A percentile compares a stretch with the other conserved stretches of the same genome.
Conservation (phyloP, 2,888 invertebrate genomes). For the Phyllotreta striolata region DNA sequence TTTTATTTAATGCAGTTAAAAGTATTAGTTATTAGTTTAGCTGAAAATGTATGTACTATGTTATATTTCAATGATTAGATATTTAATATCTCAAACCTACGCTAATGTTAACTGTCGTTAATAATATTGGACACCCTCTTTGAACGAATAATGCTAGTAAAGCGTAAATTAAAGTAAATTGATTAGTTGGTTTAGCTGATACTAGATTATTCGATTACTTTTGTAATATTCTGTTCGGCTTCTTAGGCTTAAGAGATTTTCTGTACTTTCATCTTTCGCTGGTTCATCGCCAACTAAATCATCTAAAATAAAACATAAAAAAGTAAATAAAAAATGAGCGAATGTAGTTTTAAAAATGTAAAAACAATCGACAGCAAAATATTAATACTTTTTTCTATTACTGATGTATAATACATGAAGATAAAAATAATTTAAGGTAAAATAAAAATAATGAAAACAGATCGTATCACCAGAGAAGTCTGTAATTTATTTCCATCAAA, state of each 20-base stretch:
- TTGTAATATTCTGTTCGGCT: not conserved
- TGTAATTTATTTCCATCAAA: constrained; percentile 11
- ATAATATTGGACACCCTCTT: too few relatives aligned
- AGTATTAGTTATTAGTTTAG: too few relatives aligned
- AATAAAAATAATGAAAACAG: constrained; percentile 3
- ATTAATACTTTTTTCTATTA: not conserved
- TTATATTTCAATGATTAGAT: too few relatives aligned
- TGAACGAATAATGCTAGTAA: not conserved
- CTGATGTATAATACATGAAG: not conserved
- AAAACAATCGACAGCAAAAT: not conserved
- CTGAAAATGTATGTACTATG: too few relatives aligned
- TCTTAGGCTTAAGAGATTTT: constrained; percentile 1
- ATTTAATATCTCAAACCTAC: too few relatives aligned
- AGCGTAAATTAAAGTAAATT: too few relatives aligned
- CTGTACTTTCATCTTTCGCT: constrained; percentile 41
- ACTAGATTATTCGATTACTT: constrained; percentile 34
- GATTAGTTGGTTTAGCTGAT: constrained; percentile 31
- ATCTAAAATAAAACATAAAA: constrained; percentile 43
- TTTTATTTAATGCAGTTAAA: too few relatives aligned
- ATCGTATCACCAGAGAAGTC: not conserved
- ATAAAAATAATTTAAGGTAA: not conserved
- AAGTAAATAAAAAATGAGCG: not conserved
- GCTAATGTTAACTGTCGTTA: too few relatives aligned
- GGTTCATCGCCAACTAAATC: constrained; percentile 47
- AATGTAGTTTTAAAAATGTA: not conserved